Percentiles rank a stretch among this genome's conserved stretches.
Evolutionary conservation across 1,140 invertebrate genomes (phyloP).

Genomic region (Phymastichus coffea): DNA sequence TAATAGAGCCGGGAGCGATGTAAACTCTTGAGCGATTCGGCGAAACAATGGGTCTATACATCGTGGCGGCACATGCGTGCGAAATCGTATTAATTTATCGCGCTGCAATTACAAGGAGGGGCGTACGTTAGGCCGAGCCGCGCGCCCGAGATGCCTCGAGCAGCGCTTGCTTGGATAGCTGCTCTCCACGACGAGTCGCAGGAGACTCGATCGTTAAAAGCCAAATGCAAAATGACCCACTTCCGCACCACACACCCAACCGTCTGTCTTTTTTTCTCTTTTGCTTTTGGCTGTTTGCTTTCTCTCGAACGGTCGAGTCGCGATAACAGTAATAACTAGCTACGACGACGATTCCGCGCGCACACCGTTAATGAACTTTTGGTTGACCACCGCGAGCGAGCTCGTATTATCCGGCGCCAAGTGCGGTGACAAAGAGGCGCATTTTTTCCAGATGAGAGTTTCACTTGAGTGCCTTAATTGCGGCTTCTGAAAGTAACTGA

Average conservation of each 20-base stretch:
- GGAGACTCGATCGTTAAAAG: conserved; percentile 4
- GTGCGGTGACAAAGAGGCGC: not conserved
- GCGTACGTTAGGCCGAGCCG: conserved; percentile 41
- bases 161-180: no score
- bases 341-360: not conserved
- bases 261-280: not conserved
- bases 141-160: not conserved
- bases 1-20: no score
- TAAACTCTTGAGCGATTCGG: conserved; percentile 30
- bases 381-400: not conserved
- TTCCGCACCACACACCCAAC: conserved; percentile 1
- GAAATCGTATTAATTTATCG: conserved; percentile 54
- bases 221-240: conserved; percentile 14
- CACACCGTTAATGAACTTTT: conserved; percentile 12
- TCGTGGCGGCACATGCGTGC: conserved; percentile 49
- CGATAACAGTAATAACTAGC: not conserved
- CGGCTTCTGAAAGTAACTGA: no score
- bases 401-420: not conserved
- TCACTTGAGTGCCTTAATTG: no score
- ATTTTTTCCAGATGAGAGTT: no score
- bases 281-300: no score
- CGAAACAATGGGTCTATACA: conserved; percentile 49
- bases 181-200: no score
- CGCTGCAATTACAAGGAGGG: conserved; percentile 48
- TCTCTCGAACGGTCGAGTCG: not conserved